These are phyloP conservation scores for Tychaedon coryphoeus DNA, from an alignment of 2,113 vertebrate species.

Conservation along the genomic window DNA sequence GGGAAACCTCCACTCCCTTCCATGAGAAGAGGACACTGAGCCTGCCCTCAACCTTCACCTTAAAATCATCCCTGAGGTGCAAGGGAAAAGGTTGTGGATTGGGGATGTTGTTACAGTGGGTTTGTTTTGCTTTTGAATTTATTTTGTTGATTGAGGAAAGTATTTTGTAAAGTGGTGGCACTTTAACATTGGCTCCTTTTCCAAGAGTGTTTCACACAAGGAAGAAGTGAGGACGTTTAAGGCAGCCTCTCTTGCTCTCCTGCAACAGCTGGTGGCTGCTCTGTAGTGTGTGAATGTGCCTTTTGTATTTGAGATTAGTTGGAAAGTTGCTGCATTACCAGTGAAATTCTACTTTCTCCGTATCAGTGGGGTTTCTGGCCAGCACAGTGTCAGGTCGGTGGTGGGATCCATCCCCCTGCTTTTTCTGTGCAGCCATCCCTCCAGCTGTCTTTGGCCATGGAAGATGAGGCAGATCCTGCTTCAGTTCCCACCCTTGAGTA, in stretches of 20 bases:
- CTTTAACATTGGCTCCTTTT: neutral
- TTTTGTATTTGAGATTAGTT: rapidly evolving
- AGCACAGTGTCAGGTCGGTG: rapidly evolving
- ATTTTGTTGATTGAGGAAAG: neutral
- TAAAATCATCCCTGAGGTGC: neutral
- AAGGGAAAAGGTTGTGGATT: neutral
- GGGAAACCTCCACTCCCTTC: neutral
- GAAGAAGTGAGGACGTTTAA: neutral
- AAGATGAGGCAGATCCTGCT: neutral
- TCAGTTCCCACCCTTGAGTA: neutral
- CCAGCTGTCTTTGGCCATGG: rapidly evolving
- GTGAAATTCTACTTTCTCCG: neutral
- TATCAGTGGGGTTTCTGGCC: neutral
- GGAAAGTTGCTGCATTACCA: neutral
- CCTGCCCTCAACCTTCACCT: neutral
- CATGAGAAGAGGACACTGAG: neutral
- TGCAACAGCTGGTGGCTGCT: neutral
- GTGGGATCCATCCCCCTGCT: neutral
- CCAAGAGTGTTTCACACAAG: neutral
- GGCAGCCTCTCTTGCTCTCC: neutral
- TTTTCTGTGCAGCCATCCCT: neutral
- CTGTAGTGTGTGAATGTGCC: too few species aligned
- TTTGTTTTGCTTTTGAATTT: neutral
- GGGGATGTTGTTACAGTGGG: too few species aligned
- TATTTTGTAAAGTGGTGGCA: neutral